These are phyloP conservation scores for Oxytorus armatus DNA, from an alignment of 2,888 invertebrate species.

Conservation along the genomic window DNA sequence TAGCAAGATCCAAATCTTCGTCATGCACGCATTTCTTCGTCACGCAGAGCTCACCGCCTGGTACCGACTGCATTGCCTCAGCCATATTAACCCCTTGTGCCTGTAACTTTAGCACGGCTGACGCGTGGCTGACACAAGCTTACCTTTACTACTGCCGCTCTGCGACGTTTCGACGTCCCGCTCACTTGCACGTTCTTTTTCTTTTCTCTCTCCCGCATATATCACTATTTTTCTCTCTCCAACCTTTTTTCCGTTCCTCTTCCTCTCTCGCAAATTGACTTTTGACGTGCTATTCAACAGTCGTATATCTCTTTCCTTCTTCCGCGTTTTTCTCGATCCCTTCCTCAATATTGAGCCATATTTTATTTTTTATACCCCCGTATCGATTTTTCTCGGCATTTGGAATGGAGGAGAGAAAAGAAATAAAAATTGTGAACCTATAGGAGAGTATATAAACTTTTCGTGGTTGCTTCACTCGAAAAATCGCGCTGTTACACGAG, in stretches of 20 bases:
- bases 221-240: constrained; percentile 27
- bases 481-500: too few relatives aligned
- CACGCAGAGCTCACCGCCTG: constrained; percentile 76
- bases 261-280: constrained; percentile 25
- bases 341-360: constrained; percentile 5
- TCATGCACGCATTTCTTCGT: constrained; percentile 75
- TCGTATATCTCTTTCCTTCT: constrained; percentile 17
- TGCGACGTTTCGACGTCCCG: constrained; percentile 6
- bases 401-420: too few relatives aligned
- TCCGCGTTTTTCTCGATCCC: constrained; percentile 7
- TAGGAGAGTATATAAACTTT: too few relatives aligned
- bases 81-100: neutral
- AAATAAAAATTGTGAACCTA: too few relatives aligned
- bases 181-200: constrained; percentile 24
- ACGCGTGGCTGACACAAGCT: constrained; percentile 74
- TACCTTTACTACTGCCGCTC: constrained; percentile 75
- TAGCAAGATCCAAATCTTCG: constrained; percentile 72
- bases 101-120: constrained; percentile 7
- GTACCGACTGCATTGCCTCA: constrained; percentile 68
- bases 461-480: neutral
- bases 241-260: constrained; percentile 3
- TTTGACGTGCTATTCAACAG: constrained; percentile 4
- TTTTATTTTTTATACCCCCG: constrained; percentile 11
- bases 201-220: constrained; percentile 2
- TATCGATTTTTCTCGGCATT: constrained; percentile 21